Conservation (phyloP, 2,113 vertebrate genomes). For the Piaya cayana region DNA sequence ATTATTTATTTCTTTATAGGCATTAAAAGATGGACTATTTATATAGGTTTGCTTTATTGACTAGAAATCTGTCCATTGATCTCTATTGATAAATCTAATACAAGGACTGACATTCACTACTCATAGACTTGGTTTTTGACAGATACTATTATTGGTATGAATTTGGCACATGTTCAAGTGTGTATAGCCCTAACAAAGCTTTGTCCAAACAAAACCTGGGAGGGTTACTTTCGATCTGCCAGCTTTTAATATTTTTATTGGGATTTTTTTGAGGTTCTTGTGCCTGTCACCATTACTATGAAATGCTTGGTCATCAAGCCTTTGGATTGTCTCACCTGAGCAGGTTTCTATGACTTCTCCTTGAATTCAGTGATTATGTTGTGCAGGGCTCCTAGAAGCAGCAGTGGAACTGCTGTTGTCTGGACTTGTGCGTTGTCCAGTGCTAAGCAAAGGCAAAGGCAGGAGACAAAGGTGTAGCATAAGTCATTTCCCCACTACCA, state of each 20-base stretch:
- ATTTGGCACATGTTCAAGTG: background rate
- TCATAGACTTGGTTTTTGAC: rapidly evolving
- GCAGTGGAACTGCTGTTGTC: background rate
- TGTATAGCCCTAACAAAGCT: background rate
- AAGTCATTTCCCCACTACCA: rapidly evolving
- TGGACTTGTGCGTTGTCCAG: rapidly evolving
- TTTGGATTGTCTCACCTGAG: background rate
- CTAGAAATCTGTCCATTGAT: background rate
- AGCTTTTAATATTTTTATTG: background rate
- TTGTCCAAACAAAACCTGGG: background rate
- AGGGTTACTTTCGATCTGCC: background rate
- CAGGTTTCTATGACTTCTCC: background rate
- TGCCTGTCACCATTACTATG: background rate
- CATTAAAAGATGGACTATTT: background rate
- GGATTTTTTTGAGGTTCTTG: background rate
- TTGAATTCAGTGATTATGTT: rapidly evolving
- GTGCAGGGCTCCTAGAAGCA: background rate
- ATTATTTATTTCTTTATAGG: background rate
- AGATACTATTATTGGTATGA: rapidly evolving
- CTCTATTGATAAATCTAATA: background rate
- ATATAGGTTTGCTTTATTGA: background rate
- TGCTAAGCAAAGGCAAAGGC: background rate
- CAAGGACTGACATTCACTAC: background rate
- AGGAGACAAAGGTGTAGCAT: background rate
- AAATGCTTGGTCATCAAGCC: background rate